Evolutionary conservation across 2,888 invertebrate species (phyloP), one percentile per base, ranked within the genome.

Genomic region (Nomada flava): DNA sequence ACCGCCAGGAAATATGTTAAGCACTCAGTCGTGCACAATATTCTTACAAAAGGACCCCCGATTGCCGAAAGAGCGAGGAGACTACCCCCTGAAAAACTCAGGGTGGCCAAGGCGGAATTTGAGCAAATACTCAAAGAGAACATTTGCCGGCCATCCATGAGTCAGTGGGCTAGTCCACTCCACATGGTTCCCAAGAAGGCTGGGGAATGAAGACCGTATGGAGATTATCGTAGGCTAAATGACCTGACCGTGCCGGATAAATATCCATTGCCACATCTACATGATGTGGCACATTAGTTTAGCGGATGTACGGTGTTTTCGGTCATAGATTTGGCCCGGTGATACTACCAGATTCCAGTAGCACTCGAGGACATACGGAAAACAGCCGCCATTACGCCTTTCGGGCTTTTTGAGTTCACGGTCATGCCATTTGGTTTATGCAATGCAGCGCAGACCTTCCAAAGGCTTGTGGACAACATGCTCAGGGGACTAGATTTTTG

Each of bases 131-230:
- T 64, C 15, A 44, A 47, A 18, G 55, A 64, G 0, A 42, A 15
- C 9, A 64, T 76, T 50, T 64, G 55, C 13, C 47, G 57, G 2
- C 70, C 70, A 3, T 64, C 76, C 4, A 11, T 42, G 0, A 60
- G 67, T 23, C 60, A 42, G n/a, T n/a, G n/a, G n/a, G n/a, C n/a
- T n/a, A n/a, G 55, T 10, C 55, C 55, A 1, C 18, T 68, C 4
- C 36, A 68, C 18, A 55, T 53, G 29, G 65, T 65, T 0, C 29
- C 2, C 11, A 65, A 65, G 18, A 53, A 52, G 9, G 4, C 52
- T 0, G 52, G 36, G 0, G 53, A 53, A 10, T 65, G 65, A 53
- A 36, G 67, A 36, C 67, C 67, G 23, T 68, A 44, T 15, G 67
- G 67, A 20, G 67, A 68, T 20, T 68, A 67, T n/a, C 15, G 53